Conservation (phyloP, 2,797 vertebrate genomes). For the Lophura swinhoii region DNA sequence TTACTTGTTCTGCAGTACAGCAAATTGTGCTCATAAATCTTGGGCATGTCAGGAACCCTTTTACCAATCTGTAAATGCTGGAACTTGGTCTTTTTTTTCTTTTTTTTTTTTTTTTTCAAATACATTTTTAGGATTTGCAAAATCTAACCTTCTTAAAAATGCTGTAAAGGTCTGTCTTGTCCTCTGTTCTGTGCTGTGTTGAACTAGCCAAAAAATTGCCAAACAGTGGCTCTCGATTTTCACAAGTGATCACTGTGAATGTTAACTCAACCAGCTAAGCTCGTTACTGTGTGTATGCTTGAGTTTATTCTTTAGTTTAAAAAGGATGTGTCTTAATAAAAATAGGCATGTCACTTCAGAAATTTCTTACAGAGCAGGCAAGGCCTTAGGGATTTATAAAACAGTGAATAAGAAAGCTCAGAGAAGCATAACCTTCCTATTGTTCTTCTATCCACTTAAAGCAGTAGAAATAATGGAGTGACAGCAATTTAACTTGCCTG, state of each 20-base stretch:
- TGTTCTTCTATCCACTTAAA: constrained; percentile 7
- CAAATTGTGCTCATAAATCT: constrained; percentile 38
- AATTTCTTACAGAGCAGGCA: not conserved
- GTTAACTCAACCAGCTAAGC: constrained; percentile 4
- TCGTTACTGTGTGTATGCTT: not conserved
- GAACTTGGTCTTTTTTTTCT: not conserved
- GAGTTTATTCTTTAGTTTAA: constrained; percentile 25
- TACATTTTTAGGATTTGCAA: not conserved
- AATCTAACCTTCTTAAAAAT: not conserved
- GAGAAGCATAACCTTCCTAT: constrained; percentile 24
- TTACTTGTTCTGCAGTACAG: constrained; percentile 42
- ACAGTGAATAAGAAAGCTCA: constrained; percentile 29
- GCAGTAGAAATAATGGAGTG: not conserved
- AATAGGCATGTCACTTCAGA: not conserved
- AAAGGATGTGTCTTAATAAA: constrained; percentile 18
- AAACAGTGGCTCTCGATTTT: constrained; percentile 1
- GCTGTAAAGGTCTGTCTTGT: not conserved
- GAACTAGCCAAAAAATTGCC: not conserved
- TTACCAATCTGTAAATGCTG: constrained; percentile 22
- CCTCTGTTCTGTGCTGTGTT: not conserved
- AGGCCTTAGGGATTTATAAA: constrained; percentile 27
- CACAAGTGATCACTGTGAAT: constrained; percentile 17
- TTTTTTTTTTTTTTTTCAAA: not conserved
- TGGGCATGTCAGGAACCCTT: not conserved
- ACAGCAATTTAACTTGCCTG: not conserved